A percentile compares a stretch with the other conserved stretches of the same genome.
phyloP scores from a whole-genome alignment of 1,140 invertebrate species.

The Platyscapa corneri region DNA sequence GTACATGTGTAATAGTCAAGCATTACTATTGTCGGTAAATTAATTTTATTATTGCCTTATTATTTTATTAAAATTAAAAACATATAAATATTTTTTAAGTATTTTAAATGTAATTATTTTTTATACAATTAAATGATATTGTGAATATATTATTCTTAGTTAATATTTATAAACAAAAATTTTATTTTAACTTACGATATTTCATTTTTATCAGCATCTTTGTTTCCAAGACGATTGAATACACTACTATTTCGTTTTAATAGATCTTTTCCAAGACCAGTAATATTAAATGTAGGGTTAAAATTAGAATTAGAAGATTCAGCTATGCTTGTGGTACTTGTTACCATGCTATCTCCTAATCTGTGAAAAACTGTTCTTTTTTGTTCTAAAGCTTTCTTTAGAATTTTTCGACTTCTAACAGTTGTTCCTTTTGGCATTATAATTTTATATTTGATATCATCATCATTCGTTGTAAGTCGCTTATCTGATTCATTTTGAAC shows the following conservation, averaged over 20 bases:
- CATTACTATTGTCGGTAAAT: background rate
- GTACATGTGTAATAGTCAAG: background rate
- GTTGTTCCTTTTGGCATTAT: slow-evolving; percentile 71
- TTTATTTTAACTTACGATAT: slow-evolving; percentile 17
- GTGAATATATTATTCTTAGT: too few relatives aligned
- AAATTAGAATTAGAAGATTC: slow-evolving; percentile 57
- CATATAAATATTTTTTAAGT: too few relatives aligned
- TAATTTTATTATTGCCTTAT: too few relatives aligned
- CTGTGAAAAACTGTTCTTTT: slow-evolving; percentile 73
- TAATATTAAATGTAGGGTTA: slow-evolving; percentile 67
- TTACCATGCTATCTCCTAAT: slow-evolving; percentile 72
- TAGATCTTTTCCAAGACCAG: slow-evolving; percentile 67
- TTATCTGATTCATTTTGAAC: slow-evolving; percentile 58
- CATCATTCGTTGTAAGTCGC: slow-evolving; percentile 62
- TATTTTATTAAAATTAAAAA: too few relatives aligned
- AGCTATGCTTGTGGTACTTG: slow-evolving; percentile 68
- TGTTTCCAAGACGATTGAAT: slow-evolving; percentile 71
- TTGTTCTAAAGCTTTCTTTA: slow-evolving; percentile 66
- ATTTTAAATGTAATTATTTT: too few relatives aligned
- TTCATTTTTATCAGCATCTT: slow-evolving; percentile 55
- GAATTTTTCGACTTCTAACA: slow-evolving; percentile 66
- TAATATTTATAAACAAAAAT: background rate
- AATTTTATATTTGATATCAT: slow-evolving; percentile 71
- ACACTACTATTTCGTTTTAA: slow-evolving; percentile 67
- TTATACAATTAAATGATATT: too few relatives aligned